Evolutionary conservation across 30 jellyfish, hydroid and myxozoan species (phyloP), one percentile per base, ranked within the genome.

Genomic region (Sanderia malayensis): DNA sequence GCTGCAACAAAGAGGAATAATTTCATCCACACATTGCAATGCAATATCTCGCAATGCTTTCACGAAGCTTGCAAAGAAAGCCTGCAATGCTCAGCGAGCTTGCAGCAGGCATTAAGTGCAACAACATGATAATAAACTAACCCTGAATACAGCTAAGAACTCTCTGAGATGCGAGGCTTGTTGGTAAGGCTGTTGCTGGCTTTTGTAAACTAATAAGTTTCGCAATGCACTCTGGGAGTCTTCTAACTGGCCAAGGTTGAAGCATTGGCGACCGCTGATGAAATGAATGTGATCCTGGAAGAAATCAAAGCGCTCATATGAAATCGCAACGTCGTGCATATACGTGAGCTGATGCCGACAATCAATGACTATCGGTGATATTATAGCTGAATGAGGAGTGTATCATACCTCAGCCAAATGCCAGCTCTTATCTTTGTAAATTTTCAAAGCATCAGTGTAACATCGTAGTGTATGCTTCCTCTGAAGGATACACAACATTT

Each of bases 361-460:
- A n/a, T n/a, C n/a, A n/a, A n/a, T n/a, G n/a, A n/a, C n/a, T n/a
- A n/a, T n/a, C n/a, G n/a, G n/a, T n/a, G n/a, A n/a, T n/a, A n/a
- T n/a, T n/a, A n/a, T n/a, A n/a, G n/a, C n/a, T n/a, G n/a, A n/a
- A n/a, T n/a, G n/a, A n/a, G n/a, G n/a, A n/a, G n/a, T n/a, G n/a
- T n/a, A n/a, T n/a, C n/a, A n/a, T 37, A 88, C 97, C 97, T 88
- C 97, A 4, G 97, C 97, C 22, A 88, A 59, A 70, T 71, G 86
- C 97, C 97, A 88, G 23, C 83, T 86, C 76, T 81, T 80, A 24
- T 74, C 82, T 31, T 62, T 75, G 83, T 88, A 88, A 22, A 88
- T 72, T 25, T 76, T 74, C 46, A 88, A 59, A 3, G 97, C 97
- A 37, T 74, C 73, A 2, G 86, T 71, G 83, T 88, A 80, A 47